A percentile compares a stretch with the other conserved stretches of the same genome.
These are phyloP conservation scores for Pseudotriccus pelzelni DNA, from an alignment of 2,797 vertebrate genomes.

Conservation along the genomic window DNA sequence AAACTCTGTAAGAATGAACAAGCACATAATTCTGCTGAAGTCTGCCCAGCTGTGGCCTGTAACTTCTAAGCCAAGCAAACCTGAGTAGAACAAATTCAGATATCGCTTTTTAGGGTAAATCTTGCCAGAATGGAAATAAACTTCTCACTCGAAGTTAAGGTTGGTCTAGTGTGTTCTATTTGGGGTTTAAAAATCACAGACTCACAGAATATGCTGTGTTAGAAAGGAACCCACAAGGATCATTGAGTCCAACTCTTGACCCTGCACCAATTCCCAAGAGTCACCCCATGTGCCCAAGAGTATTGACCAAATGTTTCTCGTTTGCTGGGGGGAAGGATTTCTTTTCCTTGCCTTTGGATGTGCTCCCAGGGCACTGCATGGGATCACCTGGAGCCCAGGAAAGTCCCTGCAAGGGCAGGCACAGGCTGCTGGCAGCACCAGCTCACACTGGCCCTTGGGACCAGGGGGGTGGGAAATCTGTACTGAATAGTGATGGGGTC, in stretches of 20 bases:
- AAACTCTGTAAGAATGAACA: not conserved
- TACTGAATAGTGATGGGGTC: not conserved
- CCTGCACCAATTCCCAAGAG: not conserved
- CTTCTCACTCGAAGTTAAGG: not conserved
- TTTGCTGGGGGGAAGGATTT: not conserved
- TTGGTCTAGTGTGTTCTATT: not conserved
- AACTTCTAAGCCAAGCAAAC: not conserved
- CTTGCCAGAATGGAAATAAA: not conserved
- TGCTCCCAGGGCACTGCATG: not conserved
- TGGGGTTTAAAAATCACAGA: not conserved
- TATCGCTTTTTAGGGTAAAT: not conserved
- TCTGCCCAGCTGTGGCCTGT: not conserved
- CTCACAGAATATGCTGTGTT: not conserved
- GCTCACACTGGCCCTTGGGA: rapidly evolving
- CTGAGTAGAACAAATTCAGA: not conserved
- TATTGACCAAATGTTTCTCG: not conserved
- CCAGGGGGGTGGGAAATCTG: rapidly evolving
- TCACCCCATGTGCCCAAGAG: not conserved
- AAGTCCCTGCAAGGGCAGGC: not conserved
- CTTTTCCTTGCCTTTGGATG: not conserved
- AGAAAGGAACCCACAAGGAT: not conserved
- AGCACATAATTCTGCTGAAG: not conserved
- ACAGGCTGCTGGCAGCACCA: not conserved
- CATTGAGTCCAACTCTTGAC: not conserved
- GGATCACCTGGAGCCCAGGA: not conserved